A percentile compares a stretch with the other conserved stretches of the same genome.
Conservation (phyloP, 2,113 vertebrate species). For the Glaucomys volans region DNA sequence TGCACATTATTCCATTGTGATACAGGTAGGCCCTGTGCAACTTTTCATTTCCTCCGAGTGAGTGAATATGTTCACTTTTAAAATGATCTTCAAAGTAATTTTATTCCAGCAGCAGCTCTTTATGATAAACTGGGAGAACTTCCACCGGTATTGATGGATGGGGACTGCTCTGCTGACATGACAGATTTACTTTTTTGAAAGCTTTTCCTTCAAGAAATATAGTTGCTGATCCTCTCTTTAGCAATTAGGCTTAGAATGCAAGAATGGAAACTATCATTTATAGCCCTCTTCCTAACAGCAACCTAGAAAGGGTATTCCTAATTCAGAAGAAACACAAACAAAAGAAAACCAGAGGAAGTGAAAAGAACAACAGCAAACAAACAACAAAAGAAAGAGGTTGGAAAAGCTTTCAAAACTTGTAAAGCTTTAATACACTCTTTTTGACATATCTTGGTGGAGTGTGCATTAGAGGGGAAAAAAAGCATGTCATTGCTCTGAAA, state of each 20-base stretch:
- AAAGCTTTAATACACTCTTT: constrained; percentile 64
- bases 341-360: neutral
- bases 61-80: neutral
- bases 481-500: constrained; percentile 87
- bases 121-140: neutral
- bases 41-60: neutral
- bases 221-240: neutral
- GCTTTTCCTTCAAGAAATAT: neutral
- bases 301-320: neutral
- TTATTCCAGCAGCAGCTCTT: neutral
- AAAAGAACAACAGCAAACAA: constrained; percentile 53
- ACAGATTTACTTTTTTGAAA: neutral
- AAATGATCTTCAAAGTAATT: neutral
- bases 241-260: neutral
- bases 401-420: constrained; percentile 62
- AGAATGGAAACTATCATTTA: neutral
- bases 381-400: constrained; percentile 4
- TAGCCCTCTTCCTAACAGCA: neutral
- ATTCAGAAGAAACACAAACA: neutral
- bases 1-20: neutral
- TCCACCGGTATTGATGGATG: neutral
- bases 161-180: neutral
- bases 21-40: neutral
- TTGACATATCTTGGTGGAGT: constrained; percentile 79
- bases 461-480: constrained; percentile 81